Evolutionary conservation across 2,113 vertebrate genomes (phyloP), one percentile per base, ranked within the genome.

Genomic region (Eudyptes chrysolophus): DNA sequence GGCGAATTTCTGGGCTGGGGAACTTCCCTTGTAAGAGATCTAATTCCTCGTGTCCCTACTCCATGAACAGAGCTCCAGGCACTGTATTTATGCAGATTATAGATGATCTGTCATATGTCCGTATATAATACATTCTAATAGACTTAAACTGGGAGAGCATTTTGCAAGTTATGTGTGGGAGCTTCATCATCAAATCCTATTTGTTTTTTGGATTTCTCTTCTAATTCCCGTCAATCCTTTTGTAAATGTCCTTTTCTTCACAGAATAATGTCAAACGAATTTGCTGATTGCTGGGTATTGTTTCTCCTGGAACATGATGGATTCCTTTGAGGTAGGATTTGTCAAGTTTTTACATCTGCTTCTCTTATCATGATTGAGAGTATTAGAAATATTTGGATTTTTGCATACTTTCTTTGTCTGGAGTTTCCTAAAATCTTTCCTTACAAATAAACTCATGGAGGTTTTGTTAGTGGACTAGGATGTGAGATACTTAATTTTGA

Each of bases 181-280:
- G 60, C 60, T 86, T 84, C 64, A 55, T 70, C 79, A 38, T 48
- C 55, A 95, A 96, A 96, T 95, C 83, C 58, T 84, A 40, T 96
- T 96, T 94, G n/a, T 38, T 90, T 96, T 96, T 92, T 76, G 38
- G 71, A 83, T 96, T 92, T 94, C 13, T 38, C 5, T 55, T 84
- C 75, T 89, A 96, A 96, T 96, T 92, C 94, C 64, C 30, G 26
- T 0, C 15, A 96, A 95, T 96, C 79, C 55, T 24, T 90, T 81
- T 78, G 71, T 60, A 93, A 95, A 94, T 58, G 52, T 83, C 44
- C 30, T 89, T 97, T 92, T 89, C 54, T 83, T 66, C 49, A 30
- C 10, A 2, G 87, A 58, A 82, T 80, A 70, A 94, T 18, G 58
- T 74, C 74, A 84, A 65, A 68, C n/a, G 49, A 69, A 42, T 66